Evolutionary conservation across 1,140 invertebrate genomes (phyloP).

Genomic region (Eumeta japonica): DNA sequence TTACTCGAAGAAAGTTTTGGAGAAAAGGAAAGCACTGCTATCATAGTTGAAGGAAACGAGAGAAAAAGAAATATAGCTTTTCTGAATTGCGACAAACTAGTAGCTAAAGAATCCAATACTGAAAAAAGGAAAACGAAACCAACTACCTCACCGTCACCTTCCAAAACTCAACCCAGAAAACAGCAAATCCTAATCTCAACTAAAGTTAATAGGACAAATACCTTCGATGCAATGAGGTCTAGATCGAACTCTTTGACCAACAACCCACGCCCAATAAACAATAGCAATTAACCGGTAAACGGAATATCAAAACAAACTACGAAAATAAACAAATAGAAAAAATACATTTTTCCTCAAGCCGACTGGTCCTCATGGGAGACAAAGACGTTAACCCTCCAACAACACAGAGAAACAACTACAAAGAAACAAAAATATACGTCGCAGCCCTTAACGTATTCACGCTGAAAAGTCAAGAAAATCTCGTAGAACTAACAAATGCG

Average conservation of each 20-base stretch:
- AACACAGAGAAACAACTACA: too few relatives aligned
- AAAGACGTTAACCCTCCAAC: too few relatives aligned
- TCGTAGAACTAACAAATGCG: slow-evolving; percentile 10
- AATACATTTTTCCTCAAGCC: too few relatives aligned
- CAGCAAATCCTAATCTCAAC: slow-evolving; percentile 10
- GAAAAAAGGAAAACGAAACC: slow-evolving; percentile 19
- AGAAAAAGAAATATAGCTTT: slow-evolving; percentile 15
- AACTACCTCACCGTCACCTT: too few relatives aligned
- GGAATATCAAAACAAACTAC: slow-evolving; percentile 8
- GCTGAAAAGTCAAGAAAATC: too few relatives aligned
- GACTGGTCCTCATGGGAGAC: too few relatives aligned
- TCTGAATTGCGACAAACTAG: slow-evolving; percentile 17
- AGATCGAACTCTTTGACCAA: slow-evolving; percentile 14
- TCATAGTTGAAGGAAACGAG: slow-evolving; percentile 11
- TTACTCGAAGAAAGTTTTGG: slow-evolving; percentile 13
- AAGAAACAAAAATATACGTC: too few relatives aligned
- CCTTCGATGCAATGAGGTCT: slow-evolving; percentile 14
- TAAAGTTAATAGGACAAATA: slow-evolving; percentile 15
- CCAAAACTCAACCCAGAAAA: slow-evolving; percentile 16
- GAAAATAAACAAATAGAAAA: slow-evolving; percentile 6
- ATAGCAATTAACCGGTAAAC: slow-evolving; percentile 13
- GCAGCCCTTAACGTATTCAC: too few relatives aligned
- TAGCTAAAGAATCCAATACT: slow-evolving; percentile 15
- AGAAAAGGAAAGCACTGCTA: slow-evolving; percentile 14
- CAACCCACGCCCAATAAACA: slow-evolving; percentile 7